Evolutionary conservation across 53 echinoderm and acorn worm species (phyloP).

Genomic region (Henricia sp.): DNA sequence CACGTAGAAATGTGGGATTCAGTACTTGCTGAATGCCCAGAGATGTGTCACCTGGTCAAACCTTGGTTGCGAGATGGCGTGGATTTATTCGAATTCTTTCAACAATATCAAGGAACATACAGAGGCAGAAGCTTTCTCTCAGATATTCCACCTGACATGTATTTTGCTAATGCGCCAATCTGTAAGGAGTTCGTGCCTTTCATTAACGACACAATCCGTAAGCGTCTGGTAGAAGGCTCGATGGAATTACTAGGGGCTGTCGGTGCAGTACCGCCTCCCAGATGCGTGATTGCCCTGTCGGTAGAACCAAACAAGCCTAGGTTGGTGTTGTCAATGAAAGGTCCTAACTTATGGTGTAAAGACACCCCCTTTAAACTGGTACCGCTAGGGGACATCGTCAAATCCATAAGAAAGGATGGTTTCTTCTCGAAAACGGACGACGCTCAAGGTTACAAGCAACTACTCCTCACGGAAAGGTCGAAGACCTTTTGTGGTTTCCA

Average conservation of each 20-base stretch:
- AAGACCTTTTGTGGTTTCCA: not conserved
- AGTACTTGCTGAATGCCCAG: not conserved
- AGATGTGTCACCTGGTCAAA: not conserved
- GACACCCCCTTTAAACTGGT: slow-evolving; percentile 4
- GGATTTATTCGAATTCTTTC: not conserved
- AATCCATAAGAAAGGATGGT: not conserved
- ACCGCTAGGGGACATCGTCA: not conserved
- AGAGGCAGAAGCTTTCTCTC: not conserved
- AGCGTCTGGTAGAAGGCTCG: not conserved
- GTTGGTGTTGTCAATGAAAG: slow-evolving; percentile 1
- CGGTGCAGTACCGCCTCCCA: not conserved
- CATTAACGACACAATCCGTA: not conserved
- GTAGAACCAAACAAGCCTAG: not conserved
- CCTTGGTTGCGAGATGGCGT: slow-evolving; percentile 4
- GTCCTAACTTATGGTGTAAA: slow-evolving; percentile 8
- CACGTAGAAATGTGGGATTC: not conserved
- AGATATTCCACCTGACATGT: not conserved
- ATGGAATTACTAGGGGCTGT: not conserved
- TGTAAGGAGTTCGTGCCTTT: too few relatives aligned
- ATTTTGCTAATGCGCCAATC: slow-evolving; percentile 2
- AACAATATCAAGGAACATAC: not conserved
- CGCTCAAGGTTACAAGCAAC: not conserved
- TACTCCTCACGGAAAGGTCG: not conserved
- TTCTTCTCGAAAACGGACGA: too few relatives aligned
- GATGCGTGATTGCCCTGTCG: slow-evolving; percentile 1